phyloP scores from a whole-genome alignment of 92 coral and sea anemone genomes.

The Parazoanthus darwini region DNA sequence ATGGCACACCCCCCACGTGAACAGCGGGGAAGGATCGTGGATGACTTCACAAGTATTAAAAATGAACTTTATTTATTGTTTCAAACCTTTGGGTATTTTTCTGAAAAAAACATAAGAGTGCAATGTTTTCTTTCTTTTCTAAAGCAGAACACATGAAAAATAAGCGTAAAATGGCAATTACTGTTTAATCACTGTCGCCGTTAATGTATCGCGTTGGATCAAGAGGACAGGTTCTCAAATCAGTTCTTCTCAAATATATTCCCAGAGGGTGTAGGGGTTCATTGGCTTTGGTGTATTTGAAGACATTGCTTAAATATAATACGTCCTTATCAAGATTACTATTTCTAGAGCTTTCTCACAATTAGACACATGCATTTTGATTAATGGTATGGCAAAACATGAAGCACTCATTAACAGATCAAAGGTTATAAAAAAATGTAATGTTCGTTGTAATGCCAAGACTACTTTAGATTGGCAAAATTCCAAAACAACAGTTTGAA shows the following conservation, averaged over 20 bases:
- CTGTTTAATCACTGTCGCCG: neutral
- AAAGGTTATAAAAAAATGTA: too few species aligned
- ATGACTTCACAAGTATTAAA: slow-evolving; percentile 21
- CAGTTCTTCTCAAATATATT: too few species aligned
- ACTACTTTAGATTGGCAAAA: too few species aligned
- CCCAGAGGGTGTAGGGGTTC: neutral
- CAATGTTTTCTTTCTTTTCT: neutral
- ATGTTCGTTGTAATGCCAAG: too few species aligned
- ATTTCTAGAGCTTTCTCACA: neutral
- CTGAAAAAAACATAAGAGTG: neutral
- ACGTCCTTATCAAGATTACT: neutral
- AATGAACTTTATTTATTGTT: neutral
- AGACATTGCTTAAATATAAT: neutral
- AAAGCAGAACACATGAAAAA: neutral
- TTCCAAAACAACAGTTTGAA: too few species aligned
- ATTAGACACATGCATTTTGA: neutral
- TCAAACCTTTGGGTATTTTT: neutral
- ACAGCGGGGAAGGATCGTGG: neutral
- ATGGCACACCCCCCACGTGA: neutral
- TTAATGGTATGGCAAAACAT: too few species aligned
- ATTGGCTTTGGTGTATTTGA: neutral
- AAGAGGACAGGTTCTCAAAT: neutral
- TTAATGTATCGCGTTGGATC: neutral
- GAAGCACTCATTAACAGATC: neutral
- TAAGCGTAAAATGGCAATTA: neutral